phyloP scores from a whole-genome alignment of 2,888 invertebrate genomes.

The Tromatobia lineatoria region DNA sequence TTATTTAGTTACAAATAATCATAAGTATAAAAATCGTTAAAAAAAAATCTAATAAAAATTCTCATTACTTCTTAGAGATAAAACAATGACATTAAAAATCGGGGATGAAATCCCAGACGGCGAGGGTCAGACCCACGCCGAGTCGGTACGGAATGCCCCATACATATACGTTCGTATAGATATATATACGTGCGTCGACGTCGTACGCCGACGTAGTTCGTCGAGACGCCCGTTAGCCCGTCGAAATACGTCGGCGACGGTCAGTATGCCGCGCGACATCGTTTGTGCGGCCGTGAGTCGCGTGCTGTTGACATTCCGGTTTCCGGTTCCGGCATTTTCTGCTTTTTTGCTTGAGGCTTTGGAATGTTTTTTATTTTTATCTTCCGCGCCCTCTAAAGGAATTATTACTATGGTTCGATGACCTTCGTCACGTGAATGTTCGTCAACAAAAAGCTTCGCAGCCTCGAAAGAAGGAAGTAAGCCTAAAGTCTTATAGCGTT shows the following conservation, averaged over 20 bases:
- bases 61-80: no score
- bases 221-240: slow-evolving; percentile 61
- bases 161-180: no score
- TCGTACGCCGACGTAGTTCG: slow-evolving; percentile 67
- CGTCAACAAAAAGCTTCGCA: slow-evolving; percentile 56
- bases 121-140: no score
- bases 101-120: no score
- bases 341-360: neutral
- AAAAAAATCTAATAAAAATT: no score
- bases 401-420: slow-evolving; percentile 44
- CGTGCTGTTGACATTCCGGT: slow-evolving; percentile 51
- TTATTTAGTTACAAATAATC: no score
- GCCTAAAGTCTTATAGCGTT: slow-evolving; percentile 36
- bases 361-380: neutral
- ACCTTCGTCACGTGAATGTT: slow-evolving; percentile 66
- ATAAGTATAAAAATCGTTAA: no score
- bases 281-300: slow-evolving; percentile 69
- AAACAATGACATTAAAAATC: no score
- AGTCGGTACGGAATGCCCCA: no score
- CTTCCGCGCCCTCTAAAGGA: neutral
- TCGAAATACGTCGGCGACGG: slow-evolving; percentile 64
- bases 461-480: slow-evolving; percentile 67
- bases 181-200: slow-evolving; percentile 43
- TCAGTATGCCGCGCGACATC: slow-evolving; percentile 77
- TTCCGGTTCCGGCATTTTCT: slow-evolving; percentile 69